These are phyloP conservation scores for Irena cyanogastra DNA, from an alignment of 2,113 vertebrate species.

Conservation along the genomic window DNA sequence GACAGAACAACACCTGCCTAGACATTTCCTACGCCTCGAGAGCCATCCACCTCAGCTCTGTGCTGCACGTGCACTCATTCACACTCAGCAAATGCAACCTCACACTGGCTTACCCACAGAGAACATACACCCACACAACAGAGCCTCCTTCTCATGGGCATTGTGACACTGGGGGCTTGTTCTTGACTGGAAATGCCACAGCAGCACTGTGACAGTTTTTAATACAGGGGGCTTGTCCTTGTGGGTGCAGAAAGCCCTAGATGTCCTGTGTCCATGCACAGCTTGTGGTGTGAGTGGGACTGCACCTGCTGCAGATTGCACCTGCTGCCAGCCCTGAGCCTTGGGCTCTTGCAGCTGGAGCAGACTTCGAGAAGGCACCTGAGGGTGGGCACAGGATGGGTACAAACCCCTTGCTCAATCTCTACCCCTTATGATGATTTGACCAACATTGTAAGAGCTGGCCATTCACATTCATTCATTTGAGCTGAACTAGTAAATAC, in stretches of 20 bases:
- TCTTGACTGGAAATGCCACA: neutral
- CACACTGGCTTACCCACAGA: neutral
- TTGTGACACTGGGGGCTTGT: neutral
- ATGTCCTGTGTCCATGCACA: neutral
- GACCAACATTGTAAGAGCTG: neutral
- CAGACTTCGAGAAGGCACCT: neutral
- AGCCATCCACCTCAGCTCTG: neutral
- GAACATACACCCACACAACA: rapidly evolving
- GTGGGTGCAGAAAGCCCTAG: neutral
- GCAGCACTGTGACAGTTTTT: neutral
- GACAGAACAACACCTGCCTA: neutral
- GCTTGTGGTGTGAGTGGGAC: neutral
- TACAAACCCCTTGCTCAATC: neutral
- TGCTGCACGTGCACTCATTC: rapidly evolving
- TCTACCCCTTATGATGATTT: neutral
- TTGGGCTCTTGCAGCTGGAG: neutral
- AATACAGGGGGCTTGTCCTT: neutral
- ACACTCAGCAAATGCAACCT: neutral
- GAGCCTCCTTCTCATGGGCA: neutral
- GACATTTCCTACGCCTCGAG: rapidly evolving
- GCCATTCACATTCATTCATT: neutral
- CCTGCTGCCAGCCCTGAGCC: neutral
- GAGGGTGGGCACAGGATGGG: rapidly evolving
- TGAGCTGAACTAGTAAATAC: neutral
- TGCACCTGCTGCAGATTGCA: neutral